These are phyloP conservation scores for Centropristis striata DNA, from an alignment of 2,113 vertebrate species.

Conservation along the genomic window DNA sequence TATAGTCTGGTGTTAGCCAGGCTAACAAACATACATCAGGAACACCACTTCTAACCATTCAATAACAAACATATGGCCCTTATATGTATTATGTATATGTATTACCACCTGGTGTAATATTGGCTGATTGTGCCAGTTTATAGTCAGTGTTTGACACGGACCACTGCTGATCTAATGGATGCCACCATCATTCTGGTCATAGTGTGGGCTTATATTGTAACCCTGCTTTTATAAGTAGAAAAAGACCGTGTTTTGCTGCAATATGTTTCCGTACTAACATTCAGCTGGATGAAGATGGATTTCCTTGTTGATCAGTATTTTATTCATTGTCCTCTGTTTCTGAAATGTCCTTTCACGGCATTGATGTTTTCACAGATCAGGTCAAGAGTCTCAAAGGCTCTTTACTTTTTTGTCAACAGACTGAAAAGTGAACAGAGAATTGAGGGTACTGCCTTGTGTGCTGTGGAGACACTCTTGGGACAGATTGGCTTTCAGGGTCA, in stretches of 20 bases:
- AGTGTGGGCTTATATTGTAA: background rate
- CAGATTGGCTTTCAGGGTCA: conserved; percentile 30
- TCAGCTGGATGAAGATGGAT: conserved; percentile 6
- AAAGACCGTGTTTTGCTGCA: background rate
- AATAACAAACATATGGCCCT: background rate
- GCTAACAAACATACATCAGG: no score
- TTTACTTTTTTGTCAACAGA: conserved; percentile 33
- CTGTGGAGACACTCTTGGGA: conserved; percentile 31
- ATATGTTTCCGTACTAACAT: background rate
- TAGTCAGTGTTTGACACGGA: no score
- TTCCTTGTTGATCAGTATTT: background rate
- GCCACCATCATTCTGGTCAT: background rate
- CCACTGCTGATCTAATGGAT: background rate
- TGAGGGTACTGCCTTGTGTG: background rate
- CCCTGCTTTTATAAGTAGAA: background rate
- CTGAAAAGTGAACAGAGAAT: conserved; percentile 31
- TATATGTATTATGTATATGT: no score
- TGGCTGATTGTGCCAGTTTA: background rate
- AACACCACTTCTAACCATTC: background rate
- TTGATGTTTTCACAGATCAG: conserved; percentile 11
- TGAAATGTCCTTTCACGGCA: conserved; percentile 18
- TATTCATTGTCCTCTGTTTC: conserved; percentile 14
- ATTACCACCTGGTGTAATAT: background rate
- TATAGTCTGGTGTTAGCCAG: no score
- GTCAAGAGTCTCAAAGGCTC: background rate